A percentile compares a stretch with the other conserved stretches of the same genome.
Evolutionary conservation across 64 coral and sea anemone species (phyloP).

Genomic region (Stichodactyla mertensii): DNA sequence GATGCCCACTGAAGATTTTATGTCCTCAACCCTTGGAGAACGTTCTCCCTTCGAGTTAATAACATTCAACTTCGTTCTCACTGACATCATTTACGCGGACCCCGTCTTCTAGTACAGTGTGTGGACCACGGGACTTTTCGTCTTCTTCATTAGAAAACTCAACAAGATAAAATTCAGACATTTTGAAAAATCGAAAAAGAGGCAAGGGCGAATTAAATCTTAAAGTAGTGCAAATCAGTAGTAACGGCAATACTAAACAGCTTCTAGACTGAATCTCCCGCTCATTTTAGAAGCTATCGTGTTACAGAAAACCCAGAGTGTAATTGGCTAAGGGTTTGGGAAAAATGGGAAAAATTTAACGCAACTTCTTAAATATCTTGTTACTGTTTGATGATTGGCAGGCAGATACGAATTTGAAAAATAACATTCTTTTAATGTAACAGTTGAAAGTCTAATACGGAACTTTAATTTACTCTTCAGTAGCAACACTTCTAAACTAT

Average conservation of each 20-base stretch:
- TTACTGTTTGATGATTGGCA: no score
- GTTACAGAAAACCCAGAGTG: not conserved
- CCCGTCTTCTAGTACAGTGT: conserved; percentile 29
- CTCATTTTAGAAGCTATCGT: conserved; percentile 18
- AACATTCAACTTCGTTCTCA: conserved; percentile 1
- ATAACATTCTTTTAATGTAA: no score
- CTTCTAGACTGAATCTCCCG: conserved; percentile 18
- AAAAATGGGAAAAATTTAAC: conserved; percentile 20
- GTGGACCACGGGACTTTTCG: conserved; percentile 27
- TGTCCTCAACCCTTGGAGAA: no score
- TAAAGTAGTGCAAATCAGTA: not conserved
- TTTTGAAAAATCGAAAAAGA: conserved; percentile 11
- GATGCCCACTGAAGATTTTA: no score
- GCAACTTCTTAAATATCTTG: no score
- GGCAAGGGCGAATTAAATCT: conserved; percentile 3
- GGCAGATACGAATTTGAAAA: no score
- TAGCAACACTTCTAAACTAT: no score
- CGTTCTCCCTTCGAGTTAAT: not conserved
- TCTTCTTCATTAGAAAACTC: conserved; percentile 32
- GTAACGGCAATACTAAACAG: not conserved
- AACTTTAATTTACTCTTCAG: no score
- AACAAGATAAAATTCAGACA: conserved; percentile 35
- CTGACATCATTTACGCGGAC: not conserved
- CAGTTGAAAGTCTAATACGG: no score
- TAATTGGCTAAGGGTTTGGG: conserved; percentile 16